Evolutionary conservation across 2,113 vertebrate genomes (phyloP).

Genomic region (Aspiorhynchus laticeps): DNA sequence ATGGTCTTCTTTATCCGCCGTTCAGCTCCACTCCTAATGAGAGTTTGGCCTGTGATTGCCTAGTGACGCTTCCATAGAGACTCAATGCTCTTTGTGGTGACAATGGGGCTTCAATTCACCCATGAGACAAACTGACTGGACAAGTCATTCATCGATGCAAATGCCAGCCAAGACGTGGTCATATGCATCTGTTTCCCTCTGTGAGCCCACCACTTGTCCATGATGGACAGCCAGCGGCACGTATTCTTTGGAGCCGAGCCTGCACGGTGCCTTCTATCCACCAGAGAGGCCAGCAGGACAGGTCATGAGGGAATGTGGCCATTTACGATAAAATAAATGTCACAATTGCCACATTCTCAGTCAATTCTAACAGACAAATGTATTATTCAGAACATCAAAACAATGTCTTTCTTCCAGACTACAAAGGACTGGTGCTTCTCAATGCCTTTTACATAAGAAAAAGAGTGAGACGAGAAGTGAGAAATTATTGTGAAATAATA

Average conservation of each 20-base stretch:
- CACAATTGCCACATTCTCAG: slow-evolving; percentile 85
- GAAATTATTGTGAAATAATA: background rate
- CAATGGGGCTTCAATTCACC: slow-evolving; percentile 87
- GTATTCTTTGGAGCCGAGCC: slow-evolving; percentile 83
- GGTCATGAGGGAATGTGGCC: slow-evolving; percentile 79
- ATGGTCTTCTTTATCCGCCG: slow-evolving; percentile 32
- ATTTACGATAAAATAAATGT: slow-evolving; percentile 92
- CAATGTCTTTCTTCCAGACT: slow-evolving; percentile 83
- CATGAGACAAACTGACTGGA: slow-evolving; percentile 85
- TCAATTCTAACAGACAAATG: slow-evolving; percentile 90
- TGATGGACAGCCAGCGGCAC: slow-evolving; percentile 89
- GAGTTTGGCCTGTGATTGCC: slow-evolving; percentile 85
- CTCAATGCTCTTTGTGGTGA: slow-evolving; percentile 90
- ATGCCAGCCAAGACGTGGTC: slow-evolving; percentile 90
- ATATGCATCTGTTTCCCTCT: slow-evolving; percentile 89
- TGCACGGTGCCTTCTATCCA: slow-evolving; percentile 83
- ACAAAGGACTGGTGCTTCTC: slow-evolving; percentile 78
- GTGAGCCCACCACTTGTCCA: slow-evolving; percentile 82
- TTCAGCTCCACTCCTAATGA: slow-evolving; percentile 92
- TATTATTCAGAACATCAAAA: slow-evolving; percentile 92
- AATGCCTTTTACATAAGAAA: slow-evolving; percentile 9
- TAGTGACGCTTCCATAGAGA: slow-evolving; percentile 85
- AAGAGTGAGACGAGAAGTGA: background rate
- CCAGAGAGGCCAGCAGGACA: slow-evolving; percentile 81
- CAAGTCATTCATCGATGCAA: slow-evolving; percentile 95